A percentile compares a stretch with the other conserved stretches of the same genome.
Conservation (phyloP, 2,797 vertebrate genomes). For the Enteromius treurensis region DNA sequence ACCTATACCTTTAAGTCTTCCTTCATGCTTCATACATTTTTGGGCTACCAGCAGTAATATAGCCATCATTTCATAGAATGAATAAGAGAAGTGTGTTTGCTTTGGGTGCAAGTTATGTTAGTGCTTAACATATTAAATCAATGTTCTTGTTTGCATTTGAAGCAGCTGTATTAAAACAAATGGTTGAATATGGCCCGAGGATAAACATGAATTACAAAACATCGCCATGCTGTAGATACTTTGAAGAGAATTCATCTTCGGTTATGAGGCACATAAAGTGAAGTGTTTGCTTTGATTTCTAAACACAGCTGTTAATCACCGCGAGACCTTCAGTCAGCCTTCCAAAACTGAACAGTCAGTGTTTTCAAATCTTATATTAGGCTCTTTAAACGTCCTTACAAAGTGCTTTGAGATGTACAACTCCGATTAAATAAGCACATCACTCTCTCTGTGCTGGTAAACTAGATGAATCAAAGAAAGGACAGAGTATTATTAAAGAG, state of each 20-base stretch:
- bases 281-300: constrained; percentile 54
- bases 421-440: constrained; percentile 1
- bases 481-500: background rate
- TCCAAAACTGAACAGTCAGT: constrained; percentile 9
- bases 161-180: constrained; percentile 52
- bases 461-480: constrained; percentile 2
- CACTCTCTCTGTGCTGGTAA: constrained; percentile 35
- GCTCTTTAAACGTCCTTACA: constrained; percentile 20
- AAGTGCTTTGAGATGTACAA: constrained; percentile 42
- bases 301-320: constrained; percentile 62
- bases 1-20: background rate
- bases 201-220: constrained; percentile 50
- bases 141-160: constrained; percentile 47
- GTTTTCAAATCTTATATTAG: constrained; percentile 38
- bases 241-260: constrained; percentile 46
- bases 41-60: constrained; percentile 32
- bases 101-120: constrained; percentile 25
- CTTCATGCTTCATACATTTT: constrained; percentile 7
- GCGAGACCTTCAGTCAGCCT: constrained; percentile 10
- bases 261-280: constrained; percentile 50
- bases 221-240: constrained; percentile 45
- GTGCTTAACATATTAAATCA: constrained; percentile 52
- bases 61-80: constrained; percentile 34
- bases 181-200: constrained; percentile 33
- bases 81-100: constrained; percentile 52